A percentile compares a stretch with the other conserved stretches of the same genome.
phyloP scores from a whole-genome alignment of 2,888 invertebrate species.

The Oxyscelio sp. region DNA sequence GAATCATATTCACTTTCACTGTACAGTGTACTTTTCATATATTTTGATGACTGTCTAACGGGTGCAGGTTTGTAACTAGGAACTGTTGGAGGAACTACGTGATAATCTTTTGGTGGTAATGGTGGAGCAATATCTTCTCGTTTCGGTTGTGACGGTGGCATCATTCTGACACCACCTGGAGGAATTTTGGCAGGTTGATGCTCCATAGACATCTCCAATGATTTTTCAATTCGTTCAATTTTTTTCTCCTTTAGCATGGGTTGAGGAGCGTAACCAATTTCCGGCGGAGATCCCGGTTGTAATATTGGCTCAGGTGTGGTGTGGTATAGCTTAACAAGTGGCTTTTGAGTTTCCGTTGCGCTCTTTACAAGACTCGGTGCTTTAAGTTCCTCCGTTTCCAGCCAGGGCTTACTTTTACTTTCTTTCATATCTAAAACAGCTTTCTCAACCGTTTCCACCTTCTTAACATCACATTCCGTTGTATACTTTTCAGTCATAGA shows the following conservation, averaged over 20 bases:
- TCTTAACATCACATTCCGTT: conserved; percentile 83
- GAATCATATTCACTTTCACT: conserved; percentile 92
- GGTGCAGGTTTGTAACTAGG: conserved; percentile 89
- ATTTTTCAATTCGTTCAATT: conserved; percentile 89
- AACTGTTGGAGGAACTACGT: conserved; percentile 87
- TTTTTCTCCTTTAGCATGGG: conserved; percentile 89
- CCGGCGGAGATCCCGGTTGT: conserved; percentile 91
- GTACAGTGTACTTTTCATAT: conserved; percentile 89
- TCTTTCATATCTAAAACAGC: conserved; percentile 87
- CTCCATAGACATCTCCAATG: conserved; percentile 89
- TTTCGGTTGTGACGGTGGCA: conserved; percentile 89
- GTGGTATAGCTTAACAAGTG: conserved; percentile 79
- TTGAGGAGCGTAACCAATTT: conserved; percentile 91
- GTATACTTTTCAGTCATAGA: conserved; percentile 85
- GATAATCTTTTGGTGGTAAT: conserved; percentile 87
- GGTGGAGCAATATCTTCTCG: conserved; percentile 87
- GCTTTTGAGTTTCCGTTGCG: conserved; percentile 79
- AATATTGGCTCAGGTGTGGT: conserved; percentile 84
- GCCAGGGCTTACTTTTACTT: conserved; percentile 89
- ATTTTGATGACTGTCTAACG: conserved; percentile 89
- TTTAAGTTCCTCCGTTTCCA: conserved; percentile 87
- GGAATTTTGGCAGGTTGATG: conserved; percentile 89
- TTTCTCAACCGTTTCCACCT: conserved; percentile 83
- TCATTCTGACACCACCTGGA: conserved; percentile 90
- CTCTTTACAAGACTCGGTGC: conserved; percentile 89